These are phyloP conservation scores for Diaphora mendica DNA, from an alignment of 2,888 invertebrate species.

Conservation along the genomic window DNA sequence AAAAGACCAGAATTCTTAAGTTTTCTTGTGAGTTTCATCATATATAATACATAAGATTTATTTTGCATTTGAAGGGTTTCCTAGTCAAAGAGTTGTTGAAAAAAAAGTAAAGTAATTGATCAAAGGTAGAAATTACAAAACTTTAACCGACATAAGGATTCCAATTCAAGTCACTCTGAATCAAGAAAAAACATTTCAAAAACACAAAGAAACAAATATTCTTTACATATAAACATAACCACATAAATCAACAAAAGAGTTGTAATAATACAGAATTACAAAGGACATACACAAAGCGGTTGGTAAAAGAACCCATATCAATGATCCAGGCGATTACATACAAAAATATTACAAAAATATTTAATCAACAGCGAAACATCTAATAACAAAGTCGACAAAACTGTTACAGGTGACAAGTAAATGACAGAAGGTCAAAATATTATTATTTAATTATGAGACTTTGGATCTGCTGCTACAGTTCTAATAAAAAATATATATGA, in stretches of 20 bases:
- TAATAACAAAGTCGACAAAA: slow-evolving; percentile 35
- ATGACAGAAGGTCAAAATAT: slow-evolving; percentile 14
- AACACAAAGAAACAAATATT: slow-evolving; percentile 5
- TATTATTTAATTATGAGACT: neutral
- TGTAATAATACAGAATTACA: slow-evolving; percentile 32
- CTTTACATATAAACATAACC: neutral
- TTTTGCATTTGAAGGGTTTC: neutral
- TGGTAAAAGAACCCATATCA: slow-evolving; percentile 35
- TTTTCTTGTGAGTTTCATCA: neutral
- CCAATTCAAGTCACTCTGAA: slow-evolving; percentile 9
- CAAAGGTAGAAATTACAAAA: neutral
- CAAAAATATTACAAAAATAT: slow-evolving; percentile 33
- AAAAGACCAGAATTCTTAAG: neutral
- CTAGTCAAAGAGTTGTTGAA: neutral
- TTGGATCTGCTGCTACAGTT: neutral
- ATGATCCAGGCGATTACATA: slow-evolving; percentile 27
- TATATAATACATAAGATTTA: neutral
- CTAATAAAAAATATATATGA: no score
- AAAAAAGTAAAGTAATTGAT: neutral
- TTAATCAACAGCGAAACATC: slow-evolving; percentile 42
- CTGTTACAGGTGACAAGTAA: slow-evolving; percentile 13
- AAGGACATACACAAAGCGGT: slow-evolving; percentile 24
- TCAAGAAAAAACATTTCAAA: slow-evolving; percentile 1
- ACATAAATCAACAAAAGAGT: slow-evolving; percentile 31
- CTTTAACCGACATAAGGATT: neutral